Base-by-base conservation (phyloP, 2,113 vertebrate species). In the Noctilio leporinus region DNA sequence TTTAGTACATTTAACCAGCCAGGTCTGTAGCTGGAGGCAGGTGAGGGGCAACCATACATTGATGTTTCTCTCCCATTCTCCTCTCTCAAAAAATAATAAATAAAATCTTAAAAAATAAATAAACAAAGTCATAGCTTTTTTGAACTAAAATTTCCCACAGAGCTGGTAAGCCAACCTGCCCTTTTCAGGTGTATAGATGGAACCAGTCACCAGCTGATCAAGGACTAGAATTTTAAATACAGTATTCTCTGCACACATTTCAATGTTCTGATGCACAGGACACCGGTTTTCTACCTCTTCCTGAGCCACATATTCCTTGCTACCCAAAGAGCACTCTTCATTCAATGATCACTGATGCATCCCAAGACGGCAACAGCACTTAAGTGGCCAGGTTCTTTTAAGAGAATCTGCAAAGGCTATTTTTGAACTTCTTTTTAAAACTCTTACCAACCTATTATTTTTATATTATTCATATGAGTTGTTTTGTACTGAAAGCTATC, bases 341-440 rank as follows among this genome's bases (percentile, higher is more conserved):
- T 10, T 83, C 7, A 24, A 26, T 73, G 72, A 45, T 45, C 24
- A 76, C 15, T 78, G 28, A 43, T 86, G 57, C 6, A 4, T 62
- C 38, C n/a, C 87, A 84, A 87, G n/a, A 88, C 51, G 19, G 14
- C 15, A 45, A 65, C 12, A 49, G 43, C 28, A 83, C 22, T 89
- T 90, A 86, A 77, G 19, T 30, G 10, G 47, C 70, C 9, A 72
- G 16, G 65, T 49, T 84, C 76, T 93, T 59, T 92, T 84, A 82
- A 92, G 33, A 82, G 30, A 87, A 24, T 70, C 38, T 45, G 12
- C 51, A 49, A n/a, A 16, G 40, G 20, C 73, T 86, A 49, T 62
- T 89, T 91, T 83, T 62, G 49, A 94, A 30, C 10, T 89, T 80
- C 10, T 87, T 93, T 70, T 89, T 26, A 45, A 83, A 93, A 51